Base-by-base conservation (phyloP, 2,113 vertebrate species). In the Eulemur rufifrons region DNA sequence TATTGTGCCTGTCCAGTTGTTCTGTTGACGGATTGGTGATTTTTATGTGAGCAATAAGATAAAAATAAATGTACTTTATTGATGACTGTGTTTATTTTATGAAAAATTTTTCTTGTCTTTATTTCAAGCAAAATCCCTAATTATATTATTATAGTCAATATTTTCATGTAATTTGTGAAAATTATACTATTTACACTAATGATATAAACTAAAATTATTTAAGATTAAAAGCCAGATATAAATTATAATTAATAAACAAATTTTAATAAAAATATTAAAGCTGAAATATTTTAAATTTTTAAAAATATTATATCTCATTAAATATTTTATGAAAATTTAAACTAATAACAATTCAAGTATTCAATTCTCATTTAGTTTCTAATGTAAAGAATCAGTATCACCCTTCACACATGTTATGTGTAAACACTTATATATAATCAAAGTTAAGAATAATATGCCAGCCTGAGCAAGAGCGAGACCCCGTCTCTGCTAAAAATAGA, bases 261-360 rank as follows among this genome's bases (percentile, higher is more conserved):
- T 77, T 82, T 76, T 89, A 18, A 7, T 85, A 23, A 76, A 76
- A 84, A 59, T 20, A 6, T 59, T 89, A 61, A 69, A 84, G 14
- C 6, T 80, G 47, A 64, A 95, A 61, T 20, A 9, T 37, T 66
- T 74, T 89, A 20, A 37, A 73, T 76, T 83, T 84, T 77, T 25
- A 29, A 64, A 85, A 94, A 8, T 69, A 11, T 50, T 27, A 91
- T 64, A 61, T 71, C 11, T n/a, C 37, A 37, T 59, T 47, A 64
- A 91, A 66, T 71, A 86, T 34, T 93, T 95, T 78, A 78, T 71
- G 9, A 39, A 74, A 66, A 56, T 73, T 93, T 34, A 93, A 96
- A 68, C 63, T 63, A 76, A 42, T 25, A 76, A 39, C 37, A 92
- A 23, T 73, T 73, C 39, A 68, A 42, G 25, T 25, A 63, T 42